Conservation (phyloP, 2,797 vertebrate species). For the Megalops cyprinoides region DNA sequence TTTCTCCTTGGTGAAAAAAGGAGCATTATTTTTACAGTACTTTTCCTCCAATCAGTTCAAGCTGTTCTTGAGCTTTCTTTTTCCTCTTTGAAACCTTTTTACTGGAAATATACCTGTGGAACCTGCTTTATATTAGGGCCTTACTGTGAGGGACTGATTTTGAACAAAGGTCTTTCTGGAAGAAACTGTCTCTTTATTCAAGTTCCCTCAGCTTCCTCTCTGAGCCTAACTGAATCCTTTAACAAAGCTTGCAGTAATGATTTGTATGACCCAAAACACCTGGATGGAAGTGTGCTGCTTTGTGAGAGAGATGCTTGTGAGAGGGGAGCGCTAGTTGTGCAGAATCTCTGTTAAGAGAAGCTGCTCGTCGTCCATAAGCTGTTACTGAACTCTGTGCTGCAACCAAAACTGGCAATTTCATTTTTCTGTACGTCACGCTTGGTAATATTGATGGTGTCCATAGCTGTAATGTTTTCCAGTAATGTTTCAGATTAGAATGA, state of each 20-base stretch:
- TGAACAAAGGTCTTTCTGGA: conserved; percentile 7
- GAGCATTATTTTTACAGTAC: conserved; percentile 6
- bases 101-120: conserved; percentile 1
- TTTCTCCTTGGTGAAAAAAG: conserved; percentile 13
- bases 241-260: conserved; percentile 19
- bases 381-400: too few relatives aligned
- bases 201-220: background rate
- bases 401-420: too few relatives aligned
- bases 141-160: conserved; percentile 13
- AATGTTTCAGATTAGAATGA: too few relatives aligned
- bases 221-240: conserved; percentile 17
- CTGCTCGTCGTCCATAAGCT: too few relatives aligned
- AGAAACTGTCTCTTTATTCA: background rate
- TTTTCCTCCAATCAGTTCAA: background rate
- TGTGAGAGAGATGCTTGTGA: background rate
- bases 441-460: too few relatives aligned
- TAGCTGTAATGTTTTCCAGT: too few relatives aligned
- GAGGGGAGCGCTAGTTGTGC: too few relatives aligned
- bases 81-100: background rate
- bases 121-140: background rate
- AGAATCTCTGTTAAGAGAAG: too few relatives aligned
- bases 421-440: too few relatives aligned
- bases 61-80: conserved; percentile 6
- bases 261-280: conserved; percentile 2
- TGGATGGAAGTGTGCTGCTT: background rate